Conservation (phyloP, 2,888 invertebrate genomes). For the Muschampia plurimacula region DNA sequence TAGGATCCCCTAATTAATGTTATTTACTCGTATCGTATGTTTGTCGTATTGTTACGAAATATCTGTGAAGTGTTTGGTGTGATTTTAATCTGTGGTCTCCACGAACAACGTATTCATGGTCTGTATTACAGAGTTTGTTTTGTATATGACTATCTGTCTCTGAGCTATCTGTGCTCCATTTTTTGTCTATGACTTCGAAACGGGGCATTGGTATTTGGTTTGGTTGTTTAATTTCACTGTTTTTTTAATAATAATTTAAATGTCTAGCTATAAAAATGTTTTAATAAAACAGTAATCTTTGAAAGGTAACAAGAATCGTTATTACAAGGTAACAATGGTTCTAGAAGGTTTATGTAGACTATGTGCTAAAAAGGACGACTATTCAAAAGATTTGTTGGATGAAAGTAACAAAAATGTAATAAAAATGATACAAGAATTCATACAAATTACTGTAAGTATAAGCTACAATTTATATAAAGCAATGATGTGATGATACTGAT, state of each 20-base stretch:
- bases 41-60: too few relatives aligned
- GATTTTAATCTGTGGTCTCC: too few relatives aligned
- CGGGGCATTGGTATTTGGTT: not conserved
- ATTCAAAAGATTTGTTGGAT: conserved; percentile 74
- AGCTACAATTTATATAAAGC: not conserved
- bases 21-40: too few relatives aligned
- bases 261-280: not conserved
- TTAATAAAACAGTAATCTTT: not conserved
- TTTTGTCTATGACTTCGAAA: not conserved
- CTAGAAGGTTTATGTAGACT: conserved; percentile 74
- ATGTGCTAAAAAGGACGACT: conserved; percentile 72
- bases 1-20: too few relatives aligned
- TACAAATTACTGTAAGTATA: conserved; percentile 68
- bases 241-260: not conserved
- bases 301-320: not conserved
- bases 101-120: too few relatives aligned
- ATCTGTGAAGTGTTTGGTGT: too few relatives aligned
- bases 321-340: conserved; percentile 45
- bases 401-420: conserved; percentile 68
- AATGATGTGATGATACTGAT: not conserved
- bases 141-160: too few relatives aligned
- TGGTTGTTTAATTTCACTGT: not conserved
- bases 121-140: too few relatives aligned
- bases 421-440: conserved; percentile 71
- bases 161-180: not conserved